Evolutionary conservation across 2,113 vertebrate genomes (phyloP), one percentile per base, ranked within the genome.

Genomic region (Mesocricetus auratus): DNA sequence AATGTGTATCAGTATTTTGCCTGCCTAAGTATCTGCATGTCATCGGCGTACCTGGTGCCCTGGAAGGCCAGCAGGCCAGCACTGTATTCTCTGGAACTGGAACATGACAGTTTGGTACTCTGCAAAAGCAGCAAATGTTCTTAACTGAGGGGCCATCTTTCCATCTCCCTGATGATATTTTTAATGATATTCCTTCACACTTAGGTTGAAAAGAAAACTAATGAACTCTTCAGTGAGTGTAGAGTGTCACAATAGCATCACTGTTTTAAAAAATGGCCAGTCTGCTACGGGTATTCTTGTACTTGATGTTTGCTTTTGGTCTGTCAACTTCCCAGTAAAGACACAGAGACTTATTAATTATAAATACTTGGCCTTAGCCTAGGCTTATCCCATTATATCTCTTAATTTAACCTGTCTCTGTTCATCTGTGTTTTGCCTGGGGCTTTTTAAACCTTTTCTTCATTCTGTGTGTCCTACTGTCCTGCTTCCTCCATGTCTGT

Each of bases 221-320:
- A 66, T 56, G 15, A 33, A 89, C 9, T 62, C 29, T 62, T 88
- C 7, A 50, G 2, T 94, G 95, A 96, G 21, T 0, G 0, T 39
- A 62, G 60, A 94, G 36, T 96, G 74, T 78, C 58, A 89, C 33
- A n/a, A 79, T 66, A 95, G 26, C 56, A 92, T 88, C 75, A 16
- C 90, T 89, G 0, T 47, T 96, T 97, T 98, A 97, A 96, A 75
- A 71, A 96, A 77, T 74, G 17, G 90, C 93, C 68, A 87, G 12
- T 71, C 36, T 79, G 81, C 31, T 81, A 47, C 16, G n/a, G 31
- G 19, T 50, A 21, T 68, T 68, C 13, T 68, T 68, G 5, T 68
- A 68, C 29, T 66, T 13, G 64, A 29, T 26, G 13, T 36, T 68
- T 33, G 66, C 66, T 68, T 68, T 33, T 33, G 31, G 66, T 4